Evolutionary conservation across 2,113 vertebrate genomes (phyloP).

Genomic region (Alosa alosa): DNA sequence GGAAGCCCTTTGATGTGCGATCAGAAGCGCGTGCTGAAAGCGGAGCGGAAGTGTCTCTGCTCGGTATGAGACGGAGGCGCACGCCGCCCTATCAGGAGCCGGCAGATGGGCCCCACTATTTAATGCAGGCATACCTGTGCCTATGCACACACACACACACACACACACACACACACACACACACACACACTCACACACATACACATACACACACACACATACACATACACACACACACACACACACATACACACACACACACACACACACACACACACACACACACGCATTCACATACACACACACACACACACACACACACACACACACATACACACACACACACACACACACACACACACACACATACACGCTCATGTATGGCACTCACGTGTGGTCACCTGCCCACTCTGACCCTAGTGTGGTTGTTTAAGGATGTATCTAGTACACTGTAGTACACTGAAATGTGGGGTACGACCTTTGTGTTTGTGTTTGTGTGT

Average conservation of each 20-base stretch:
- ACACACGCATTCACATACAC: too few relatives aligned
- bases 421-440: too few relatives aligned
- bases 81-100: neutral
- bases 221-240: neutral
- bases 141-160: neutral
- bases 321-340: too few relatives aligned
- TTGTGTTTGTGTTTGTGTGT: neutral
- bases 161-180: neutral
- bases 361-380: neutral
- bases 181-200: neutral
- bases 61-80: neutral
- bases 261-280: neutral
- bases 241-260: neutral
- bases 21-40: constrained; percentile 42
- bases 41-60: constrained; percentile 34
- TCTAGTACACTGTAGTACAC: too few relatives aligned
- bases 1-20: constrained; percentile 47
- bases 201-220: neutral
- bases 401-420: too few relatives aligned
- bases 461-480: neutral
- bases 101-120: neutral
- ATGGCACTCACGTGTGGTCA: neutral
- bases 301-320: too few relatives aligned
- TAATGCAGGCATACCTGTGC: neutral
- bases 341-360: too few relatives aligned